Percentiles rank a stretch among this genome's conserved stretches.
Evolutionary conservation across 2,113 vertebrate genomes (phyloP).

Genomic region (Hepsetus odoe): DNA sequence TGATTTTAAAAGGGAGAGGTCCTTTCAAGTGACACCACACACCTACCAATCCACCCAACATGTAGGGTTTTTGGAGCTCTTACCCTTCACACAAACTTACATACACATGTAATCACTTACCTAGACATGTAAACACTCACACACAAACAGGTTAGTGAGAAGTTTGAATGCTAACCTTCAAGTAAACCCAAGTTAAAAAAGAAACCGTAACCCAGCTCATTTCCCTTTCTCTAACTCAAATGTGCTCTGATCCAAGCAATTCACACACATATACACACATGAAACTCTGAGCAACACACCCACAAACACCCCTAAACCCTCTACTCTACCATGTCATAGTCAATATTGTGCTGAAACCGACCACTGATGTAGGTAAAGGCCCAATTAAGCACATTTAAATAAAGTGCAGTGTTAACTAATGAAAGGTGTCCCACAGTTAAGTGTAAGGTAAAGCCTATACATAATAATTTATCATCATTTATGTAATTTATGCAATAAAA

Average conservation of each 20-base stretch:
- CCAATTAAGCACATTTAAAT: no score
- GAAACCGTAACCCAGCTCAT: slow-evolving; percentile 3
- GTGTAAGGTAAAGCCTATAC: no score
- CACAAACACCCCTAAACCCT: slow-evolving; percentile 4
- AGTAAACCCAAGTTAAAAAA: slow-evolving; percentile 31
- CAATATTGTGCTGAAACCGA: no score
- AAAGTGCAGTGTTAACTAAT: no score
- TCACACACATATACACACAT: slow-evolving; percentile 10
- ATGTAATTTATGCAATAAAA: no score
- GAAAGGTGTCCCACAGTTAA: no score
- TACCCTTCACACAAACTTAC: neutral
- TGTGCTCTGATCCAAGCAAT: slow-evolving; percentile 17
- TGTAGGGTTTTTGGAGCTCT: no score
- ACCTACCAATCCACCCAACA: neutral
- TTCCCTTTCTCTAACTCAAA: slow-evolving; percentile 6
- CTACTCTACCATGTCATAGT: no score
- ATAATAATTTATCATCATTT: no score
- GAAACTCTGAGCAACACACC: no score
- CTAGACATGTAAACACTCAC: slow-evolving; percentile 27
- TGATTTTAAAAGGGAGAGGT: neutral
- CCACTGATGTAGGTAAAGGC: no score
- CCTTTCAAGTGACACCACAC: slow-evolving; percentile 14
- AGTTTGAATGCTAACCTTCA: slow-evolving; percentile 35
- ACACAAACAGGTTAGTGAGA: slow-evolving; percentile 27
- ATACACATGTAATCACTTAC: neutral